These are phyloP conservation scores for Porites evermanni DNA, from an alignment of 92 coral and sea anemone species.

Conservation along the genomic window DNA sequence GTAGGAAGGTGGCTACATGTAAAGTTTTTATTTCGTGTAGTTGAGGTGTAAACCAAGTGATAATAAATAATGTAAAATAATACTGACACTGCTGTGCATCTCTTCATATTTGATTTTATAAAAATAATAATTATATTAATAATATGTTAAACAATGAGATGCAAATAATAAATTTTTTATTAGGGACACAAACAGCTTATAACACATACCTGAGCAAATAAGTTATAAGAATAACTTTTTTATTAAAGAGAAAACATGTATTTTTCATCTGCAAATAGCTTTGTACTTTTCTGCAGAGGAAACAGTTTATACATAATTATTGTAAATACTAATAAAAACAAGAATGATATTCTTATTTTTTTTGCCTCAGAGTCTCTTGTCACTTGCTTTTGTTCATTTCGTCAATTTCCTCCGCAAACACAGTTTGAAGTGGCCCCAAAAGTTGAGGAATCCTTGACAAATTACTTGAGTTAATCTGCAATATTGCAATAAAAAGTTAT, in stretches of 20 bases:
- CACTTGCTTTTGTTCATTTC: conserved; percentile 64
- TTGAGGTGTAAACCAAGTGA: too few species aligned
- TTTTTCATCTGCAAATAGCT: background rate
- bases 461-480: conserved; percentile 69
- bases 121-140: too few species aligned
- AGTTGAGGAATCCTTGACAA: conserved; percentile 77
- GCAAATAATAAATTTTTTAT: too few species aligned
- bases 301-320: background rate
- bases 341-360: background rate
- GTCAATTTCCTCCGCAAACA: conserved; percentile 87
- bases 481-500: background rate
- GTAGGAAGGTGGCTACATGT: too few species aligned
- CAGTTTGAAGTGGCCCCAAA: conserved; percentile 71
- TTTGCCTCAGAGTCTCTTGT: background rate
- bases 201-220: background rate
- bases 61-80: too few species aligned
- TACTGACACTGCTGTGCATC: too few species aligned
- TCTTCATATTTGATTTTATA: too few species aligned
- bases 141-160: too few species aligned
- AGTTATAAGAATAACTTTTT: background rate
- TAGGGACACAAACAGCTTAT: background rate
- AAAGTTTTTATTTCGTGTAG: too few species aligned
- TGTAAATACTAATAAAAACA: background rate
- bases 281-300: conserved; percentile 8
- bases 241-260: background rate